Base-by-base conservation (phyloP, 2,888 invertebrate genomes). In the Imbricaverruca yamaguchii region DNA sequence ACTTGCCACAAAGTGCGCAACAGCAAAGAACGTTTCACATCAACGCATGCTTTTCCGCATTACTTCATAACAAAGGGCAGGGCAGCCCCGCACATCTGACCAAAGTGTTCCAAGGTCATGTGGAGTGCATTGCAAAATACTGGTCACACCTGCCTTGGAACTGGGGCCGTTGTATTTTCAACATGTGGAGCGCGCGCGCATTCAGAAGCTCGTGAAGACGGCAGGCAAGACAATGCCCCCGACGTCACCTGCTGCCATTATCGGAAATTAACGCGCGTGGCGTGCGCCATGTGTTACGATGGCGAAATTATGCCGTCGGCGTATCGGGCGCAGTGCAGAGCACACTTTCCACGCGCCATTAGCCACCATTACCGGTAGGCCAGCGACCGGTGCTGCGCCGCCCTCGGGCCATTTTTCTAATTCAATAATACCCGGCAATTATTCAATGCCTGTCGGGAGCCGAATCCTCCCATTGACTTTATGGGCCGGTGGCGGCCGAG, bases 341-440 rank as follows among this genome's bases (percentile, higher is more conserved):
- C 11, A 23, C 61, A 61, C 67, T 25, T 25, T n/a, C 67, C 67
- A 25, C 67, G 67, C 25, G 25, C 67, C 67, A 67, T 67, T 67
- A 67, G 67, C 11, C 13, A 9, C 67, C 67, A 67, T 67, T 67
- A 67, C 25, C 11, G 67, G 61, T 13, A 25, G 13, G 8, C n/a
- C 67, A 6, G 13, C 67, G 25, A 13, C 2, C 25, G 4, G 67
- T 12, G 13, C 25, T 39, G 39, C 7, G 67, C 67, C 25, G 25
- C 12, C 25, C 12, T 7, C 67, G 67, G n/a, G 21, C 67, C 67
- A 25, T 25, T 67, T 67, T 67, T 67, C 23, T 67, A 67, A 67
- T 67, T 67, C 67, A 67, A 67, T 67, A 67, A 67, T 67, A 67
- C n/a, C 67, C 67, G n/a, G 67, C 67, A 67, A 67, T 67, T 67